Conservation (phyloP, 1,140 invertebrate species). For the Muscidifurax raptorellus region DNA sequence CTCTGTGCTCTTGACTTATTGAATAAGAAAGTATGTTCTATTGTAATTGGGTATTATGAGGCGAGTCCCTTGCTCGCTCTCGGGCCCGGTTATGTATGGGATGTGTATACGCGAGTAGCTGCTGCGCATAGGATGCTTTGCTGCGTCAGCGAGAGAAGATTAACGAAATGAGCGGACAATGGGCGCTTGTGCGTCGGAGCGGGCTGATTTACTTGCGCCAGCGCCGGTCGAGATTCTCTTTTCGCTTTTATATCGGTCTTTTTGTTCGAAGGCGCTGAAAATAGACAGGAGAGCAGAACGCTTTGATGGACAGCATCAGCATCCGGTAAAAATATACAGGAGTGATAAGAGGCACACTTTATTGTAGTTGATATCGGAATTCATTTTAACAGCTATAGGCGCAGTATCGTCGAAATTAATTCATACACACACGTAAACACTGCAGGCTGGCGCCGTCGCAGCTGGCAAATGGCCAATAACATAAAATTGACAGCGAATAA, state of each 20-base stretch:
- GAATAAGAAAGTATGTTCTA: slow-evolving; percentile 54
- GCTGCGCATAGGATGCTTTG: neutral
- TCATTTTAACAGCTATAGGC: neutral
- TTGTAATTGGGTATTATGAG: slow-evolving; percentile 52
- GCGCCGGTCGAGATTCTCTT: neutral
- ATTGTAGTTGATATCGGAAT: neutral
- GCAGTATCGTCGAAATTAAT: neutral
- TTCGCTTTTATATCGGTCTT: neutral
- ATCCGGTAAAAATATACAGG: too few relatives aligned
- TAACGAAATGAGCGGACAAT: slow-evolving; percentile 45
- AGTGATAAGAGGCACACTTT: too few relatives aligned
- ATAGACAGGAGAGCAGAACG: too few relatives aligned
- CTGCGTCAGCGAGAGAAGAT: slow-evolving; percentile 42
- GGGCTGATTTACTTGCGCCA: slow-evolving; percentile 25
- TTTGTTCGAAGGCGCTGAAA: neutral
- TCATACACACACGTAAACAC: neutral
- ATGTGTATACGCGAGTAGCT: neutral
- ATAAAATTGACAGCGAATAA: slow-evolving; percentile 16
- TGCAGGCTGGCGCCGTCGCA: neutral
- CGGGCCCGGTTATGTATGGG: slow-evolving; percentile 37
- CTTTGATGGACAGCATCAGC: too few relatives aligned
- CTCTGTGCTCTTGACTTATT: slow-evolving; percentile 37
- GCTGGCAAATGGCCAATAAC: neutral
- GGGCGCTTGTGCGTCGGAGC: neutral
- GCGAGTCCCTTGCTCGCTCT: neutral